Evolutionary conservation across 2,113 vertebrate genomes (phyloP), one percentile per base, ranked within the genome.

Genomic region (Xiphorhynchus elegans): DNA sequence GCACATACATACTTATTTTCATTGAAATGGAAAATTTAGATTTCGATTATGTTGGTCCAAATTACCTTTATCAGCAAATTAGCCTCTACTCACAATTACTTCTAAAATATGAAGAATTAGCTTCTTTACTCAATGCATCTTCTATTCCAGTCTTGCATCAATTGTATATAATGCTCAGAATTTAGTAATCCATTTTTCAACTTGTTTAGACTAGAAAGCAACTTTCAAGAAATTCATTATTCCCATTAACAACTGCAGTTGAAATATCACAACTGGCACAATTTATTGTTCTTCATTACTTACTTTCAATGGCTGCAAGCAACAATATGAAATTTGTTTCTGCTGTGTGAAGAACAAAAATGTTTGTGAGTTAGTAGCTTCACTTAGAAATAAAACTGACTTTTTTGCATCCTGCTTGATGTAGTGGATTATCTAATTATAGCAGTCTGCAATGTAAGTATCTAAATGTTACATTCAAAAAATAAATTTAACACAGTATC

Each of bases 1-100:
- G 87, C 90, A 28, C 56, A 79, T 60, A 49, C 56, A 19, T 90
- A 62, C 85, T 97, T 93, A 82, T 77, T 97, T 97, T 91, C 93
- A 96, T 58, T 94, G 97, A 97, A 94, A 96, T 96, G 93, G 97
- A 97, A 97, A 97, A 96, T 97, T 94, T 95, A 87, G 94, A 95
- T 97, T 96, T 97, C 96, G 96, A 94, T 97, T 96, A 96, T 93
- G 94, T 86, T 28, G 40, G 80, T 91, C 91, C 73, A 96, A 95
- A 96, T 97, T 96, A 95, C 97, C 94, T 98, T 97, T 97, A 97
- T 98, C 95, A 97, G 96, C 52, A 87, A 93, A 93, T 92, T 96
- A 96, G 72, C 93, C 94, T 96, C 84, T 96, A 77, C 91, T 97
- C 68, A 94, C 40, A 46, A 93, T 97, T 96, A 93, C 95, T 96